Conservation (phyloP, 1,140 invertebrate genomes). For the Drosophila busckii region DNA sequence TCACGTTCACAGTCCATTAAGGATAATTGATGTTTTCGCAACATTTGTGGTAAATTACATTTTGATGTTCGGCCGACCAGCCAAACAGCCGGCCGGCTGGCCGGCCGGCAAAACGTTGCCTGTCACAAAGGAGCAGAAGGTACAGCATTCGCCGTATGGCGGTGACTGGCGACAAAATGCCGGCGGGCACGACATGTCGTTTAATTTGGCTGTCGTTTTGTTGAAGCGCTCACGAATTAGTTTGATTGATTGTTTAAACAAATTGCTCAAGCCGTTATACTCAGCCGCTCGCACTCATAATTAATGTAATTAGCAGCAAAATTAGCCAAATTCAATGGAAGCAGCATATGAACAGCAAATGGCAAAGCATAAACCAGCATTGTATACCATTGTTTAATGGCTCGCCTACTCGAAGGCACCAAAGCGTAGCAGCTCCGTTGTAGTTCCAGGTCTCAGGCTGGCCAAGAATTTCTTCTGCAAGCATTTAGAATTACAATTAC, state of each 20-base stretch:
- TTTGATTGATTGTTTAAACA: slow-evolving; percentile 60
- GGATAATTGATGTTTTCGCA: slow-evolving; percentile 76
- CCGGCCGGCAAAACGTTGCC: too few species aligned
- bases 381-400: background rate
- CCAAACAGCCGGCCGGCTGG: too few species aligned
- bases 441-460: slow-evolving; percentile 43
- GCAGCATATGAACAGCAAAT: slow-evolving; percentile 3
- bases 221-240: slow-evolving; percentile 34
- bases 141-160: slow-evolving; percentile 10
- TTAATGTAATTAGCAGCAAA: slow-evolving; percentile 61
- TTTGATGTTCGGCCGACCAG: slow-evolving; percentile 57
- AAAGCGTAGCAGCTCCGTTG: slow-evolving; percentile 57
- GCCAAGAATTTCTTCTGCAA: slow-evolving; percentile 65
- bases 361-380: background rate
- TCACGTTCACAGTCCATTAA: slow-evolving; percentile 75
- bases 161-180: slow-evolving; percentile 23
- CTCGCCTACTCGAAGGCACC: slow-evolving; percentile 54
- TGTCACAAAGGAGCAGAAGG: slow-evolving; percentile 6
- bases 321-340: too few species aligned
- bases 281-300: slow-evolving; percentile 37
- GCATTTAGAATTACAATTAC: slow-evolving; percentile 58
- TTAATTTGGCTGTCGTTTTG: slow-evolving; percentile 29
- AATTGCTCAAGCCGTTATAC: slow-evolving; percentile 1
- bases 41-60: slow-evolving; percentile 76
- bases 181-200: slow-evolving; percentile 15